Base-by-base conservation (phyloP, 2,888 invertebrate species). In the Aporophyla lueneburgensis region DNA sequence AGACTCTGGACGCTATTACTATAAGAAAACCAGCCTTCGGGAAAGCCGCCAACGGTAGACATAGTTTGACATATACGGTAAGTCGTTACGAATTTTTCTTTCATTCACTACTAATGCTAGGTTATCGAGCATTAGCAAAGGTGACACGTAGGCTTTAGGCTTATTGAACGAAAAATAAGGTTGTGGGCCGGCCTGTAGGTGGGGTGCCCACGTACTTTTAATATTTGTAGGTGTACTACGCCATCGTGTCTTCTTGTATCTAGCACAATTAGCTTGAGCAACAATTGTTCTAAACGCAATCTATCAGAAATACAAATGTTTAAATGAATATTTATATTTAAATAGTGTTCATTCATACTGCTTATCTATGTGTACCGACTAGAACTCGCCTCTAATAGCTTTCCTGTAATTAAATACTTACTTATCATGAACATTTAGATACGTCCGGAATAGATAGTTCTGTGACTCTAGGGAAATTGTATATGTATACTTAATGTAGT, bases 111-210 rank as follows among this genome's bases (percentile, higher is more conserved):
- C 70, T 88, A 89, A 90, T 92, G 90, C 91, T 93, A 91, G 91
- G 88, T 87, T 89, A 90, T 90, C 89, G 90, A 89, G 90, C 86
- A 91, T 79, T 79, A 83, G 83, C 65, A 80, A 88, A 88, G 90
- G 93, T 94, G 94, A 94, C 95, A 95, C 94, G 95, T 95, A 95
- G 93, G 92, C 92, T 83, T 24, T 93, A 93, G 91, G 85, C 84
- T 87, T 92, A 92, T 91, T 92, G 91, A 92, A 91, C 89, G 90
- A 94, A 93, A 94, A 93, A 93, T 93, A 93, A 89, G 89, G 86
- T 90, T 92, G 96, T 96, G 95, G 96, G 96, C 89, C 92, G 95
- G 85, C 81, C 87, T 92, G 95, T 95, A 95, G 96, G 95, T 95
- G 95, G 88, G 90, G 92, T 92, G 94, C 96, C 96, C 95, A 96